Conservation (phyloP, 2,888 invertebrate species). For the Chironomus tentans region DNA sequence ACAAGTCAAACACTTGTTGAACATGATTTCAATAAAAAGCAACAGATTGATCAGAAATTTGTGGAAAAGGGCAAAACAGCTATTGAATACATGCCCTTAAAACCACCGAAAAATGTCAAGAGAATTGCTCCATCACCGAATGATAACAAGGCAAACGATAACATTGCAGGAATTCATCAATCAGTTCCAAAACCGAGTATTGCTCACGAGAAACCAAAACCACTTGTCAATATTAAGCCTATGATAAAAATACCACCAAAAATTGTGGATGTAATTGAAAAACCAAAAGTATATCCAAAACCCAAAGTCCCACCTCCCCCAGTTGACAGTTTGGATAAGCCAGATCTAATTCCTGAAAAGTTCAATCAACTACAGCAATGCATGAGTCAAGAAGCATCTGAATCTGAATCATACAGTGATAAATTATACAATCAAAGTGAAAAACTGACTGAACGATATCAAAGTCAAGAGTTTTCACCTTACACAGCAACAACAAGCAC, state of each 20-base stretch:
- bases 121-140: constrained; percentile 29
- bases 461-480: constrained; percentile 54
- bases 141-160: constrained; percentile 35
- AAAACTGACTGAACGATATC: constrained; percentile 54
- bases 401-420: constrained; percentile 48
- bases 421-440: constrained; percentile 54
- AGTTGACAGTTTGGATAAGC: constrained; percentile 33
- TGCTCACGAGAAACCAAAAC: constrained; percentile 40
- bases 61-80: constrained; percentile 28
- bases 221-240: constrained; percentile 28
- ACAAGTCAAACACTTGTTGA: constrained; percentile 66
- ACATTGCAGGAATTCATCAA: constrained; percentile 37
- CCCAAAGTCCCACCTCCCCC: constrained; percentile 30
- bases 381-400: constrained; percentile 51
- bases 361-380: constrained; percentile 43
- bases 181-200: constrained; percentile 25
- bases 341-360: constrained; percentile 44
- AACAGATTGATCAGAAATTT: constrained; percentile 13
- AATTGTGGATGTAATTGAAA: constrained; percentile 32
- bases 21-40: constrained; percentile 37
- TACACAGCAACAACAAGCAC: constrained; percentile 37
- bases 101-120: constrained; percentile 35
- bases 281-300: constrained; percentile 30
- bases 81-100: constrained; percentile 39
- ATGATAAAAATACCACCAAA: constrained; percentile 37